These are phyloP conservation scores for Chrysemys picta DNA, from an alignment of 2,113 vertebrate species.

Conservation along the genomic window DNA sequence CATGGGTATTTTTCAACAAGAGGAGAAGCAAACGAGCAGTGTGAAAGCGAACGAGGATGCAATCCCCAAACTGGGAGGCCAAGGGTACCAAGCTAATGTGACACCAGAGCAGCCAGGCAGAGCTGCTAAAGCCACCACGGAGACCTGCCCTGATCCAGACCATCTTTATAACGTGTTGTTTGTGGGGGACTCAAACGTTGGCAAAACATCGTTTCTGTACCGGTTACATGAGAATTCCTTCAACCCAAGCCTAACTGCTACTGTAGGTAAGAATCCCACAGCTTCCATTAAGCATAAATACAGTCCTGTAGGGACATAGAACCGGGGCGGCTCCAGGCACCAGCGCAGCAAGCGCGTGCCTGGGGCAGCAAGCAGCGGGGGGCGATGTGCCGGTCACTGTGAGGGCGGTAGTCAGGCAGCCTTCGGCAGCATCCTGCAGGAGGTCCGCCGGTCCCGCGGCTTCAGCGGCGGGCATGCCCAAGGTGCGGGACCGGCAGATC, in stretches of 20 bases:
- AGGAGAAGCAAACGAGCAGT: background rate
- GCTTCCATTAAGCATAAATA: background rate
- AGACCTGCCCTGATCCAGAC: constrained; percentile 57
- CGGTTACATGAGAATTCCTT: constrained; percentile 82
- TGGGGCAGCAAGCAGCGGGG: too few relatives aligned
- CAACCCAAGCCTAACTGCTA: constrained; percentile 72
- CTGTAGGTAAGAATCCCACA: constrained; percentile 85
- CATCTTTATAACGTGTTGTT: constrained; percentile 87
- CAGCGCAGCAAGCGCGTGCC: too few relatives aligned
- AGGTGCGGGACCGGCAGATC: too few relatives aligned
- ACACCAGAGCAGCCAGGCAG: background rate
- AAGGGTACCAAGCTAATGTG: background rate
- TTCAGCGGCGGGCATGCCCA: too few relatives aligned
- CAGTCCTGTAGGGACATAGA: background rate
- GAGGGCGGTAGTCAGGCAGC: too few relatives aligned
- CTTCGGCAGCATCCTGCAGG: too few relatives aligned
- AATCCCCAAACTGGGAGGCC: background rate
- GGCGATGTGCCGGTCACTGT: too few relatives aligned
- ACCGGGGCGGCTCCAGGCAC: too few relatives aligned
- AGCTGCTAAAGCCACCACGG: background rate
- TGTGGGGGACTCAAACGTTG: constrained; percentile 89
- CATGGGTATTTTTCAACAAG: fast-evolving
- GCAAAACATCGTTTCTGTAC: constrained; percentile 92
- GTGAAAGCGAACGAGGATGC: background rate
- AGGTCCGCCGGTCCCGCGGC: too few relatives aligned